Evolutionary conservation across 2,888 invertebrate species (phyloP).

Genomic region (Dorcus parallelipipedus): DNA sequence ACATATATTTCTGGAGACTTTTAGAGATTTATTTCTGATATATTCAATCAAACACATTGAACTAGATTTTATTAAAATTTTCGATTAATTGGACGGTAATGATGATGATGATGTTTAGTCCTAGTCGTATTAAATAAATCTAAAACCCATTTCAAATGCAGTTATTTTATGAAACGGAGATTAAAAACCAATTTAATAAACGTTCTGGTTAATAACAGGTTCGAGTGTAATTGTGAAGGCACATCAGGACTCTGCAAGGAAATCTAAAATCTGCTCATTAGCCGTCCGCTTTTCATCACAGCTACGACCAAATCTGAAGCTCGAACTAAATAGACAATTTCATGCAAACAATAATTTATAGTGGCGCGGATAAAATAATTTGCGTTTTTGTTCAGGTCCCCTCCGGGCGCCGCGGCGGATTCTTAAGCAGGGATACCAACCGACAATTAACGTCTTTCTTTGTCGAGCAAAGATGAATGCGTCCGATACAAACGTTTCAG

Average conservation of each 20-base stretch:
- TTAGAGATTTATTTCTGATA: too few relatives aligned
- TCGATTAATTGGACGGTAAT: too few relatives aligned
- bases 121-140: not conserved
- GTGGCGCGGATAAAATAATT: slow-evolving; percentile 1
- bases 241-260: not conserved
- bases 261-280: slow-evolving; percentile 1
- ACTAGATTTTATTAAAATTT: too few relatives aligned
- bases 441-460: slow-evolving; percentile 47
- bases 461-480: slow-evolving; percentile 50
- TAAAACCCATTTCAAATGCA: not conserved
- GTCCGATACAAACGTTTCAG: slow-evolving; percentile 43
- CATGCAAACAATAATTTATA: not conserved
- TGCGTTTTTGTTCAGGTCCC: not conserved
- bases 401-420: not conserved
- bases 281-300: not conserved
- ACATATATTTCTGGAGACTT: too few relatives aligned
- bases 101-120: not conserved
- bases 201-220: not conserved
- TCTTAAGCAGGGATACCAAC: not conserved
- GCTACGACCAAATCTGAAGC: not conserved
- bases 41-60: too few relatives aligned
- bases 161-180: not conserved
- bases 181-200: slow-evolving; percentile 1
- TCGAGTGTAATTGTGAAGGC: not conserved
- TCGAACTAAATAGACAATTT: not conserved